Evolutionary conservation across 2,888 invertebrate genomes (phyloP), one percentile per base, ranked within the genome.

Genomic region (Synergus itoensis): DNA sequence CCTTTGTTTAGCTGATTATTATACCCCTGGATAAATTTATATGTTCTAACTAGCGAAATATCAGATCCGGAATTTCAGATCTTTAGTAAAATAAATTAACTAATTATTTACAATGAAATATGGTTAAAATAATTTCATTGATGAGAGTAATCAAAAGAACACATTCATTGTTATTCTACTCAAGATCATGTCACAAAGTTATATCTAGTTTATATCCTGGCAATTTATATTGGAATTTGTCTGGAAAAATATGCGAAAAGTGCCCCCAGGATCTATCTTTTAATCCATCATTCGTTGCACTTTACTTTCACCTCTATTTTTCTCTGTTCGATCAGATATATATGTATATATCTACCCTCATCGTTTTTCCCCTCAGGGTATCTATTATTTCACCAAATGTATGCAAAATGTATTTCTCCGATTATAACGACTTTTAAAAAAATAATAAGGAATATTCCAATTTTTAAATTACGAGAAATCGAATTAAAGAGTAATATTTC

Each of bases 221-320:
- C n/a, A 1, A 53, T 53, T 18, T 60, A 60, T 60, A 12, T 60
- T 14, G 14, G 14, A 45, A 14, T 14, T 45, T 60, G 18, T 60
- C 21, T 18, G 21, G 5, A 4, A 5, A 60, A 4, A 1, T 60
- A 60, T 18, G 12, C 4, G 60, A 21, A 60, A 11, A 4, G 2
- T 60, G 60, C 21, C 60, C 14, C 21, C 18, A 60, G 60, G 60
- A 14, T 14, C 21, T 12, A 60, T 28, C 21, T 60, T 60, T 60
- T 60, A 60, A 60, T 60, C 60, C 60, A 60, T 60, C 21, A 60
- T 60, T 60, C 60, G 21, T 60, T 60, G 60, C 60, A 60, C 60
- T 21, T 60, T 21, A 60, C 21, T 60, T 60, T 60, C 60, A 60
- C 60, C 65, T 60, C 60, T 60, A 18, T 60, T 21, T 21, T 53